Evolutionary conservation across 2,888 invertebrate species (phyloP).

Genomic region (Lumbricus terrestris): DNA sequence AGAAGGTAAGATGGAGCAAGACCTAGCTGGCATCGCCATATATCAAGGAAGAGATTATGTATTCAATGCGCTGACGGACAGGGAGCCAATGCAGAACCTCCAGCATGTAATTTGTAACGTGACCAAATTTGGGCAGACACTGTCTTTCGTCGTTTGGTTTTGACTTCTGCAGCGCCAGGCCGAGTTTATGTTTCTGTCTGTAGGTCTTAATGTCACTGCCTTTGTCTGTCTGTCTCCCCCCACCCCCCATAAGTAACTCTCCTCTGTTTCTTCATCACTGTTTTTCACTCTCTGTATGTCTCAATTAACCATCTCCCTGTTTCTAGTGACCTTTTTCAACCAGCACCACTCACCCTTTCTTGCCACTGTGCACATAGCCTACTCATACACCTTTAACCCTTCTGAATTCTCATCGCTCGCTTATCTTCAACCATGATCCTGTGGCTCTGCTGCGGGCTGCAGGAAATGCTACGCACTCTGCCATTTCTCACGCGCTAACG

Average conservation of each 20-base stretch:
- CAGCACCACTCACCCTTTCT: neutral
- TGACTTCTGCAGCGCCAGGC: no score
- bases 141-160: no score
- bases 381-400: neutral
- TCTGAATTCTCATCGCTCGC: neutral
- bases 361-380: neutral
- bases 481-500: neutral
- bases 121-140: no score
- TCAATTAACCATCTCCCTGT: neutral
- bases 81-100: no score
- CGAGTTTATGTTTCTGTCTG: no score
- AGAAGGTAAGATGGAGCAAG: no score
- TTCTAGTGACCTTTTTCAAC: neutral
- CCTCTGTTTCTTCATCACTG: neutral
- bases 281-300: neutral
- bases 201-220: no score
- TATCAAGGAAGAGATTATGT: no score
- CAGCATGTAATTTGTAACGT: no score
- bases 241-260: neutral
- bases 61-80: no score
- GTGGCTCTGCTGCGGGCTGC: neutral
- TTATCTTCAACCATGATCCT: neutral
- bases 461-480: neutral
- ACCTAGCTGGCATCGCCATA: no score
- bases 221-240: no score